Conservation (phyloP, 92 coral and sea anemone species). For the Parazoanthus swiftii region DNA sequence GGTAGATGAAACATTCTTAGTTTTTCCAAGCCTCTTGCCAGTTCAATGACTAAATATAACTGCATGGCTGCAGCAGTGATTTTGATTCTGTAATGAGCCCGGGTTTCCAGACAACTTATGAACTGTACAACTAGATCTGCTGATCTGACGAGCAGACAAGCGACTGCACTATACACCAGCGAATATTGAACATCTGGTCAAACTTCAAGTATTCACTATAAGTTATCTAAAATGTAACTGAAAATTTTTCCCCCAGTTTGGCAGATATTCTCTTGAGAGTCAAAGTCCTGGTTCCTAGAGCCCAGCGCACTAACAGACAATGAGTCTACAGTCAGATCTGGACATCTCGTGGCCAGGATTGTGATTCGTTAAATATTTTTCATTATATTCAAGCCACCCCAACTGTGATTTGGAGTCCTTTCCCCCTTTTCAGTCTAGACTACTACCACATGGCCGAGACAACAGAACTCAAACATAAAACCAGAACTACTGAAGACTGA, state of each 20-base stretch:
- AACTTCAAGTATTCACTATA: background rate
- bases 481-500: background rate
- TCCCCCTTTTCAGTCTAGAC: background rate
- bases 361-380: no score
- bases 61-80: background rate
- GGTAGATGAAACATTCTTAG: background rate
- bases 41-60: no score
- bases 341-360: no score
- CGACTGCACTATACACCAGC: no score
- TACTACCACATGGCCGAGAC: background rate
- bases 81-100: background rate
- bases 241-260: background rate
- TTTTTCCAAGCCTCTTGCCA: no score
- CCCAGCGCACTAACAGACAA: background rate
- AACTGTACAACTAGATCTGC: no score
- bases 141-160: background rate
- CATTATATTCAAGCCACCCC: no score
- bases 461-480: slow-evolving; percentile 2
- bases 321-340: no score
- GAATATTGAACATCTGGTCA: background rate
- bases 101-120: background rate
- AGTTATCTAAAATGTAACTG: no score
- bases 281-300: background rate
- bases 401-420: background rate
- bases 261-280: background rate